Conservation (phyloP, 2,113 vertebrate species). For the Hemiprocne comata region DNA sequence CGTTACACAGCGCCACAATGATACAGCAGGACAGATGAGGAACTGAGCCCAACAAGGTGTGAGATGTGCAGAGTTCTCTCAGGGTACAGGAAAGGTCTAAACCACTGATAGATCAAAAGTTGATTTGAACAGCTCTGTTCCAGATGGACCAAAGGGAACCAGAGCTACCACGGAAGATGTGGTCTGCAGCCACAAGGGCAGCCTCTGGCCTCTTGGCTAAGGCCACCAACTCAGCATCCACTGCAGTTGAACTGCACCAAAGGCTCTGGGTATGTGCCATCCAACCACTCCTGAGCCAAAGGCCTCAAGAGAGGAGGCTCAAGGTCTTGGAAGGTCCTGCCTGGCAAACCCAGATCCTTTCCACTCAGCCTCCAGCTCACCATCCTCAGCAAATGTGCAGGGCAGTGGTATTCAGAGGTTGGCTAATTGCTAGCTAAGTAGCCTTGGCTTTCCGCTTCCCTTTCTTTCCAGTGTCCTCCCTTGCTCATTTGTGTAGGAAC, state of each 20-base stretch:
- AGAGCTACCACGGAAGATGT: accelerated
- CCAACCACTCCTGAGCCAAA: neutral
- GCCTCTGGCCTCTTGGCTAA: neutral
- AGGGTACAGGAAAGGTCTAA: neutral
- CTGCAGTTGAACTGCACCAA: neutral
- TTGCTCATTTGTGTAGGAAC: neutral
- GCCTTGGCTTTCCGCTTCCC: neutral
- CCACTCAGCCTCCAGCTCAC: neutral
- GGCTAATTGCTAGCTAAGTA: neutral
- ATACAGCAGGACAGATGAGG: neutral
- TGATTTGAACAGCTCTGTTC: neutral
- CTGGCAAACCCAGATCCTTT: neutral
- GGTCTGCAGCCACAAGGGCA: neutral
- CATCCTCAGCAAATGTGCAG: neutral
- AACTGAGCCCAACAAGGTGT: neutral
- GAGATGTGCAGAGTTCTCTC: neutral
- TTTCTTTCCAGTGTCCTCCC: neutral
- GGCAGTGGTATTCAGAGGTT: neutral
- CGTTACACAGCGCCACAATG: accelerated
- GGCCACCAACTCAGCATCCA: neutral
- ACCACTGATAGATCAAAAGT: neutral
- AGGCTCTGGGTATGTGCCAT: accelerated
- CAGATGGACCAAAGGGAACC: neutral
- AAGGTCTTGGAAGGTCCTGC: too few species aligned
- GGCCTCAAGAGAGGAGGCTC: neutral